Evolutionary conservation across 2,888 invertebrate genomes (phyloP), one percentile per base, ranked within the genome.

Genomic region (Molorchus minor): DNA sequence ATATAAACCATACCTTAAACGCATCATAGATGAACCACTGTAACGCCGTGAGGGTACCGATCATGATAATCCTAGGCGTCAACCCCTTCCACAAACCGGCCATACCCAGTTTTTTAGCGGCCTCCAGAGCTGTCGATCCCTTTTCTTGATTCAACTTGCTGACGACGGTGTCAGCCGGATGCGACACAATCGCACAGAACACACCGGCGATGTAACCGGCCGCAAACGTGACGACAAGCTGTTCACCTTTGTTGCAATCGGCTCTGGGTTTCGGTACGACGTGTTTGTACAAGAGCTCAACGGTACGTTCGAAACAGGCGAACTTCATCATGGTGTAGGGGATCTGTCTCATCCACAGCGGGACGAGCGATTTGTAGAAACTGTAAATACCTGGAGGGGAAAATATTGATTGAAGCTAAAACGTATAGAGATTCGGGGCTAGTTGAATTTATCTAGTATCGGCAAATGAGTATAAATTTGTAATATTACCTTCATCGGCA

Each of bases 321-420:
- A 98, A 98, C 85, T 98, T 99, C 98, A 98, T 98, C 98, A 99
- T 99, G 69, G 98, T 98, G 87, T 99, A 98, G 0, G 98, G 98
- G 79, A 99, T 99, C 85, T 99, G 98, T 73, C 98, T 84, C 82
- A 94, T 91, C 98, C 98, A 99, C 65, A 99, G 85, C 35, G 98
- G 98, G 44, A 94, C 95, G 63, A 98, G 84, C 52, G 74, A 73
- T 69, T 97, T 98, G 87, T 97, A 98, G 84, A 98, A 96, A 54
- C 96, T 94, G 47, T 86, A 84, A 45, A 94, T 77, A 56, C 98
- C 72, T 72, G 21, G 1, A 57, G 58, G 29, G 5, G n/a, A n/a
- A n/a, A n/a, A n/a, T n/a, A n/a, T n/a, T n/a, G n/a, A n/a, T n/a
- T n/a, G n/a, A n/a, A 12, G 20, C 7, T 25, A 25, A 25, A 25